Conservation (phyloP, 1,140 invertebrate species). For the Papilio xuthus region DNA sequence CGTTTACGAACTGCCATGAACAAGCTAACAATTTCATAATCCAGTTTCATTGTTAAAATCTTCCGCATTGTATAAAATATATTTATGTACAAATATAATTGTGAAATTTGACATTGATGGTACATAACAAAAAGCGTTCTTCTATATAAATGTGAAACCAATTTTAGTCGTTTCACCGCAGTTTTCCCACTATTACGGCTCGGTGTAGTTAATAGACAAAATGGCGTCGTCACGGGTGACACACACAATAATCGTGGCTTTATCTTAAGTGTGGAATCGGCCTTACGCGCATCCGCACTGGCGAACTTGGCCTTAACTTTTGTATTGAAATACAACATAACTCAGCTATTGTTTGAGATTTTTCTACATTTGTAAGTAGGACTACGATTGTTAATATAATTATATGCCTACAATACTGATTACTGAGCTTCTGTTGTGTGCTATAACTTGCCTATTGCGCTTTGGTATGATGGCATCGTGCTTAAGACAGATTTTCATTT, state of each 20-base stretch:
- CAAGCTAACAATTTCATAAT: not conserved
- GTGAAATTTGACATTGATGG: conserved; percentile 32
- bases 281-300: conserved; percentile 68
- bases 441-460: not conserved
- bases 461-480: too few species aligned
- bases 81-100: conserved; percentile 34
- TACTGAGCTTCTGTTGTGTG: not conserved
- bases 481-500: too few species aligned
- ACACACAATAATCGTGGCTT: conserved; percentile 67
- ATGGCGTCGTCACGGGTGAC: conserved; percentile 73
- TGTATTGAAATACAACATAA: conserved; percentile 44
- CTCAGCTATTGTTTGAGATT: conserved; percentile 30
- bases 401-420: conserved; percentile 2
- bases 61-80: conserved; percentile 28
- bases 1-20: not conserved
- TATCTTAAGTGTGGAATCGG: conserved; percentile 77
- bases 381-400: conserved; percentile 4
- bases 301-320: conserved; percentile 69
- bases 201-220: conserved; percentile 69
- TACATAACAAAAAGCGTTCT: conserved; percentile 48
- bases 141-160: conserved; percentile 61
- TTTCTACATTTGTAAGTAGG: conserved; percentile 8
- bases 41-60: conserved; percentile 10
- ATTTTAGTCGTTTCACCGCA: conserved; percentile 64
- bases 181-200: conserved; percentile 72